These are phyloP conservation scores for Pseudocheirus occidentalis DNA, from an alignment of 2,797 vertebrate species.

Conservation along the genomic window DNA sequence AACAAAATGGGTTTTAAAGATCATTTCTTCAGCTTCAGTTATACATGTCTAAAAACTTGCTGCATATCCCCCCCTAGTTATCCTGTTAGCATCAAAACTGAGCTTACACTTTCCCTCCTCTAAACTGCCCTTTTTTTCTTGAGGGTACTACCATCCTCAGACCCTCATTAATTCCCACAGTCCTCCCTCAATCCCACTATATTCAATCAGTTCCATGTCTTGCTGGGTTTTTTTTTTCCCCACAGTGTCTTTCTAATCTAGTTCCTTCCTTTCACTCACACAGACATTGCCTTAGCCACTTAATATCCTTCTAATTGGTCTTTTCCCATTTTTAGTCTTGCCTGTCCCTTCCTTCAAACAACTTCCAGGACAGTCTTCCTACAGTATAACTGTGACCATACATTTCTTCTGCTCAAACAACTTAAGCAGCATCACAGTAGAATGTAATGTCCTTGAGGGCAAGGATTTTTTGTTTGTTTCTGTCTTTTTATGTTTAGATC, in stretches of 20 bases:
- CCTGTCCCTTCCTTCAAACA: background rate
- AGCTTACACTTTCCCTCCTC: background rate
- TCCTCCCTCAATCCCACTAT: background rate
- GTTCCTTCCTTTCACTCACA: background rate
- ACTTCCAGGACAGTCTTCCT: background rate
- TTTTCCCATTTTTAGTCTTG: background rate
- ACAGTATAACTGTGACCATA: background rate
- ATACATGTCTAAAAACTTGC: background rate
- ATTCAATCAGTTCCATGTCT: background rate
- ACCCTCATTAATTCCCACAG: background rate
- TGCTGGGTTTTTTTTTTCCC: background rate
- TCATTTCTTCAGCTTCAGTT: background rate
- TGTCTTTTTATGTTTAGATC: background rate
- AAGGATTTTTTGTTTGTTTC: background rate
- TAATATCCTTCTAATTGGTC: background rate
- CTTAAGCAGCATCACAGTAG: background rate
- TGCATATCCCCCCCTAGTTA: background rate
- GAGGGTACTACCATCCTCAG: background rate
- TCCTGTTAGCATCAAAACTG: background rate
- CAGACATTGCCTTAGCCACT: background rate
- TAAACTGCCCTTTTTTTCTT: background rate
- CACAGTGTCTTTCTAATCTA: background rate
- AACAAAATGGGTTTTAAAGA: background rate
- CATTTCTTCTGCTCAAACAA: background rate
- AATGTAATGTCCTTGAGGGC: background rate